Base-by-base conservation (phyloP, 2,797 vertebrate genomes). In the Sebastes steindachneri region DNA sequence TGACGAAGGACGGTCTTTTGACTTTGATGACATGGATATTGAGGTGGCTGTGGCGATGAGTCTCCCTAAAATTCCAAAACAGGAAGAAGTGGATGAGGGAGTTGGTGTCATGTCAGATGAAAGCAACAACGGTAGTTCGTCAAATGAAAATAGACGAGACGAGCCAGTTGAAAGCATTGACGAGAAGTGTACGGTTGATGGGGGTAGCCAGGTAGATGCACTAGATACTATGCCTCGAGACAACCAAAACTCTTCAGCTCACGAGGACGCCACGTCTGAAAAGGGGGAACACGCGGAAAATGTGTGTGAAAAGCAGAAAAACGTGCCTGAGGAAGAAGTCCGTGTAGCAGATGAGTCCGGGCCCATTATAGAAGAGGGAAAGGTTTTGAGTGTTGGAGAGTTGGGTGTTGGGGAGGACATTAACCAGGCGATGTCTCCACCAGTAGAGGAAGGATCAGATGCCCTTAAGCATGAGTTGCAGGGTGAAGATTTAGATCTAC, bases 11-110 rank as follows among this genome's bases (percentile, higher is more conserved):
- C 93, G 92, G 75, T 90, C 92, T 0, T 85, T 94, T 88, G 92
- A 92, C 65, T 93, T 93, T 71, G 95, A 95, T 35, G 95, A 94
- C 21, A 75, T 92, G 21, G 88, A 94, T 12, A 9, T 90, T 3
- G 94, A 95, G 85, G 48, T 33, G 17, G 86, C 88, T 11, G 14
- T 82, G 9, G 84, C 33, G 2, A 48, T 35, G 5, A 37, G 57
- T 60, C 10, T 21, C 4, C 4, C 41, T 31, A 14, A 51, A 48
- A 54, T 67, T 48, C 58, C 10, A 2, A 33, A 58, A 3, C 31
- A 73, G 72, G 86, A 87, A 28, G 64, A 77, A 7, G 21, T 71
- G 28, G 86, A 86, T 45, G 73, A 84, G 21, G 90, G 59, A 57
- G 66, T 85, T 5, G 75, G 84, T 31, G 64, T 79, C 2, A 11